These are phyloP conservation scores for Columba livia DNA, from an alignment of 2,113 vertebrate genomes.

Conservation along the genomic window DNA sequence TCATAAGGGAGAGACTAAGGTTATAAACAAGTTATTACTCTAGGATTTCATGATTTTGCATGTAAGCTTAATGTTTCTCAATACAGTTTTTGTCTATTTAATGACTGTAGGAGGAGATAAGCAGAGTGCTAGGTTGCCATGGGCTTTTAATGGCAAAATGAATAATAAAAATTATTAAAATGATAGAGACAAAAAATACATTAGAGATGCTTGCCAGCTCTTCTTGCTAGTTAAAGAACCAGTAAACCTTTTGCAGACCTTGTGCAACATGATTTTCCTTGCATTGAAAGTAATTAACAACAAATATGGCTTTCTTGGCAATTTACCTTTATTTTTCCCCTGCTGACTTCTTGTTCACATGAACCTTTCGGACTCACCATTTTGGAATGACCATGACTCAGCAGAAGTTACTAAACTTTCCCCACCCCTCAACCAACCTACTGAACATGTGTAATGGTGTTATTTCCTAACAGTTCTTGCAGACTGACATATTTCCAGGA, in stretches of 20 bases:
- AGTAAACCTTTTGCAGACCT: conserved; percentile 25
- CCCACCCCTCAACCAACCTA: conserved; percentile 24
- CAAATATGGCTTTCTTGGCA: conserved; percentile 1
- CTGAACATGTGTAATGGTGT: conserved; percentile 1
- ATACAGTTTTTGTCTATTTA: conserved; percentile 42
- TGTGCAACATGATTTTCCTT: not conserved
- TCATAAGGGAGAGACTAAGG: conserved; percentile 43
- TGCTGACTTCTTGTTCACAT: not conserved
- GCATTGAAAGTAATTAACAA: conserved; percentile 5
- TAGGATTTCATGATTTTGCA: conserved; percentile 42
- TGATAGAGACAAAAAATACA: not conserved
- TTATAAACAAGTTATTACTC: conserved; percentile 54
- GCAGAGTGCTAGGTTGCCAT: not conserved
- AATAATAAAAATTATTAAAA: conserved; percentile 49
- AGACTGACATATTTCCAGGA: conserved; percentile 37
- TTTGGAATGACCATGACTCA: conserved; percentile 41
- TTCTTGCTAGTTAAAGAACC: conserved; percentile 11
- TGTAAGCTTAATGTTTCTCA: conserved; percentile 43
- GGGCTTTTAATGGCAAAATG: conserved; percentile 39
- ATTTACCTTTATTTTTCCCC: conserved; percentile 11
- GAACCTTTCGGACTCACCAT: conserved; percentile 2
- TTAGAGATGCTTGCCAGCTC: not conserved
- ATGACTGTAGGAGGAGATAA: conserved; percentile 36
- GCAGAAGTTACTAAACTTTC: conserved; percentile 35
- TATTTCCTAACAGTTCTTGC: conserved; percentile 28